phyloP scores from a whole-genome alignment of 2,888 invertebrate genomes.

The Ferdinandea cuprea region DNA sequence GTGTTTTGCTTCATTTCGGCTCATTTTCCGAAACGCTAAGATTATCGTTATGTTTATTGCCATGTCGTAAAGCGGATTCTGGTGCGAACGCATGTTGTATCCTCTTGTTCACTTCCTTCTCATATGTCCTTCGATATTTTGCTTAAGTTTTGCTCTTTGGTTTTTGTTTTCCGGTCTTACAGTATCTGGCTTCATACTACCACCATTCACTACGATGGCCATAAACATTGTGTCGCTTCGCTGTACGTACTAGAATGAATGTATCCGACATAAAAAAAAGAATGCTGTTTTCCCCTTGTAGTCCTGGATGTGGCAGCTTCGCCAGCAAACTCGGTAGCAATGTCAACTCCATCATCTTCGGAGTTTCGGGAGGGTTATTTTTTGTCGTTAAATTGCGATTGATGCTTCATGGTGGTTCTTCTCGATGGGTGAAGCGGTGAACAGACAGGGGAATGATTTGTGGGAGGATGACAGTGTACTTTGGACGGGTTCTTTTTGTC shows the following conservation, averaged over 20 bases:
- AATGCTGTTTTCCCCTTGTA: slow-evolving; percentile 7
- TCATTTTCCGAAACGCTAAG: slow-evolving; percentile 67
- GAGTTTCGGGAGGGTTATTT: slow-evolving; percentile 40
- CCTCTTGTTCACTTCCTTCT: background rate
- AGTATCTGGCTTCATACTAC: slow-evolving; percentile 3
- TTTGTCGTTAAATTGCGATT: slow-evolving; percentile 65
- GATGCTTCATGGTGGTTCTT: slow-evolving; percentile 37
- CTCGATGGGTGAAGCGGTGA: slow-evolving; percentile 9
- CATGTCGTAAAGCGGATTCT: slow-evolving; percentile 55
- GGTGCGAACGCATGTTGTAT: slow-evolving; percentile 50
- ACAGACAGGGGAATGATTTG: slow-evolving; percentile 51
- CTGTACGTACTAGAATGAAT: slow-evolving; percentile 8
- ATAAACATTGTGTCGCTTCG: slow-evolving; percentile 44
- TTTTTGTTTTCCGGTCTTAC: slow-evolving; percentile 21
- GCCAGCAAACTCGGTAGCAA: slow-evolving; percentile 5
- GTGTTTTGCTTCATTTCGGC: slow-evolving; percentile 51
- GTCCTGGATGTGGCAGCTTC: slow-evolving; percentile 14
- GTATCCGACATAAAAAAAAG: slow-evolving; percentile 7
- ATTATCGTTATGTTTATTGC: slow-evolving; percentile 62
- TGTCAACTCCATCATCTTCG: slow-evolving; percentile 62
- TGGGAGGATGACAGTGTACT: slow-evolving; percentile 51
- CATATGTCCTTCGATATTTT: slow-evolving; percentile 11
- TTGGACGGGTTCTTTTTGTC: slow-evolving; percentile 42
- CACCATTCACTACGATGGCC: slow-evolving; percentile 37
- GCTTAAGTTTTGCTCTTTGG: background rate